Evolutionary conservation across 2,113 vertebrate species (phyloP), one percentile per base, ranked within the genome.

Genomic region (Apteryx owenii): DNA sequence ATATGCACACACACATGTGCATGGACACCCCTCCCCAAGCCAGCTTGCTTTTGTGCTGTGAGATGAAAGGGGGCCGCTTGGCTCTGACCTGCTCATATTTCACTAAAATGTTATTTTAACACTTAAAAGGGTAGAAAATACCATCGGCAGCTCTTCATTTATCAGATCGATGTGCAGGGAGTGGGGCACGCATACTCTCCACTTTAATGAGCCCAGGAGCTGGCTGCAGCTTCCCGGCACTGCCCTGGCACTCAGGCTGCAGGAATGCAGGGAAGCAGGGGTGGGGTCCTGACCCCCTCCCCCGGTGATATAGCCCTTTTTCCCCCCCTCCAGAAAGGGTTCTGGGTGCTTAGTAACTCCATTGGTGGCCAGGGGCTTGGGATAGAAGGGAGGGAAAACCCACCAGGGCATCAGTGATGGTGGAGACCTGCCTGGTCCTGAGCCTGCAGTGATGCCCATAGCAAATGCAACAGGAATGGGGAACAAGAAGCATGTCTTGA

Each of bases 61-160:
- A 95, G 94, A 95, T 90, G 93, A 90, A 96, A 97, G 95, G 87
- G 94, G 90, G 73, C 95, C 93, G 87, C 90, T 89, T 16, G 1
- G 28, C 92, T 93, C 94, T 98, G 97, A 97, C 97, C 97, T 96
- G 80, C 89, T 98, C 97, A 93, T 98, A 96, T 98, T 97, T 98
- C 95, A 97, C 96, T 94, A 96, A 98, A 98, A 98, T 98, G 97
- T 98, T 98, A 97, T 96, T 97, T 97, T 97, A 97, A 96, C 96
- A 97, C 94, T 97, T 97, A 93, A 98, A 98, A 98, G 97, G 97
- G 97, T 97, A 98, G 96, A 90, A 97, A 97, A 97, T 97, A 97
- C 90, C 94, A 97, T 76, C 42, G 10, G 81, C 28, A 0, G 77
- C 95, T 95, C 88, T 80, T 96, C 82, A n/a, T 92, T 95, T 90